Percentiles rank a stretch among this genome's conserved stretches.
phyloP scores from a whole-genome alignment of 2,797 vertebrate genomes.

The Sebastolobus altivelis region DNA sequence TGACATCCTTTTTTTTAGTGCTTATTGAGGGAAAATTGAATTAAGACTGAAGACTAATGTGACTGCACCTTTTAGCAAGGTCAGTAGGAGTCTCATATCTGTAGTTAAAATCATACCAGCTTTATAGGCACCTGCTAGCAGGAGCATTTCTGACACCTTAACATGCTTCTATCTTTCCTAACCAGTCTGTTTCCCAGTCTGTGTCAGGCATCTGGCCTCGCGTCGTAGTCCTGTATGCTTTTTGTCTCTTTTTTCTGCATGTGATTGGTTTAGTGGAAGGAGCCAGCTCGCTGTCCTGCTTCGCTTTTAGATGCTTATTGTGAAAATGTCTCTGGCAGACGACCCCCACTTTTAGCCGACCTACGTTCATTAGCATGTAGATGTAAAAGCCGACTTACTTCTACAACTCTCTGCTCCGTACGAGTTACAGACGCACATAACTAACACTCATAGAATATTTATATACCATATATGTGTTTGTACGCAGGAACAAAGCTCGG shows the following conservation, averaged over 20 bases:
- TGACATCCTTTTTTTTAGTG: not conserved
- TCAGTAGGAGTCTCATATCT: slow-evolving; percentile 12
- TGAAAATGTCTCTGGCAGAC: slow-evolving; percentile 41
- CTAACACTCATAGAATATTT: slow-evolving; percentile 13
- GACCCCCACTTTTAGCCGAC: slow-evolving; percentile 11
- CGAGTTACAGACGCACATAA: slow-evolving; percentile 8
- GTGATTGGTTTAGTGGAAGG: slow-evolving; percentile 3
- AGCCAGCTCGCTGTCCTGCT: slow-evolving; percentile 1
- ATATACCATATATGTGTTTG: not conserved
- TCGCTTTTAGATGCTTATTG: slow-evolving; percentile 56
- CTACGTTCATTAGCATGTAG: slow-evolving; percentile 47
- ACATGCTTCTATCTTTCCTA: not conserved
- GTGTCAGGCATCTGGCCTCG: not conserved
- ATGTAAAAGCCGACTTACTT: slow-evolving; percentile 28
- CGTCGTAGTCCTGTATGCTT: not conserved
- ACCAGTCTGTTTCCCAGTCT: slow-evolving; percentile 2
- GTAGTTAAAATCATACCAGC: not conserved
- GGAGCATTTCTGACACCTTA: slow-evolving; percentile 10
- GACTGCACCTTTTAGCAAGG: slow-evolving; percentile 24
- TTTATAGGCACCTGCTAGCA: not conserved
- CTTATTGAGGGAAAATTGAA: not conserved
- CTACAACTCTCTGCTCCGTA: not conserved
- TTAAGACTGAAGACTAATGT: slow-evolving; percentile 31
- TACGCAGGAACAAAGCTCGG: not conserved
- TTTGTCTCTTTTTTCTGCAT: not conserved